These are phyloP conservation scores for Mus musculus DNA, from an alignment of 2,113 vertebrate species.

Conservation along the genomic window GRCm39 chr4:33642001-33642500, in stretches of 20 bases:
- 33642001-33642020: background rate
- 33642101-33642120: background rate
- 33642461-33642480: background rate
- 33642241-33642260: background rate
- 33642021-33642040: background rate
- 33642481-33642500: background rate
- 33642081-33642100: background rate
- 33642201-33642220: background rate
- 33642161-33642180: background rate
- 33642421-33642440: background rate
- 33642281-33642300: background rate
- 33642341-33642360: background rate
- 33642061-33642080: background rate
- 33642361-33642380: background rate
- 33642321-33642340: no score
- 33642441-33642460: background rate
- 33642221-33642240: conserved; percentile 5
- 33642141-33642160: background rate
- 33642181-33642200: background rate
- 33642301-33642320: background rate
- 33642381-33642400: background rate
- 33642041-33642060: background rate
- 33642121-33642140: background rate
- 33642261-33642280: background rate
- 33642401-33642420: no score